Base-by-base conservation (phyloP, 1,140 invertebrate species). In the Hylaeus volcanicus region DNA sequence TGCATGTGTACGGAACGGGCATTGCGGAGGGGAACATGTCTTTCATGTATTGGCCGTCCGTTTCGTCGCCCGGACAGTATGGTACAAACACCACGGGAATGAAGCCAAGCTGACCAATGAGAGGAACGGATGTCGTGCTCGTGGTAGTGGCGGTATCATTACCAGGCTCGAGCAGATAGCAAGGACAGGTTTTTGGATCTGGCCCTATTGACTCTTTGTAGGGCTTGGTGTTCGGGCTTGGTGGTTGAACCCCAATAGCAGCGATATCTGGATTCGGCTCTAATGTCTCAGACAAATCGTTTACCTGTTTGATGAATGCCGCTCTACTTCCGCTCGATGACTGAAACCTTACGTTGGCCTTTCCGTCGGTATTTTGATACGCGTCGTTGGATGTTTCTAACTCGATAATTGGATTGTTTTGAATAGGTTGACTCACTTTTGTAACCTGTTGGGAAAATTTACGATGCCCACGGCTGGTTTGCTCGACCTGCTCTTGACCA, bases 21-120 rank as follows among this genome's bases (percentile, higher is more conserved):
- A 94, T 93, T 1, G 94, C 94, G 12, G 93, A 92, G 3, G 95
- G 94, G 89, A 95, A 95, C 70, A 94, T 94, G 60, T 94, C 91
- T 82, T 94, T 92, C 60, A 94, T 93, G 45, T 88, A 92, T 74
- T 93, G 89, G 81, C 92, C 92, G 55, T 93, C 90, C 5, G 89
- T 88, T 5, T 86, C 81, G 66, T 43, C 93, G 41, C 94, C 94
- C 1, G 94, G 94, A 85, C 95, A 95, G 83, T 93, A 94, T 1
- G 95, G 95, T 68, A 95, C 93, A 81, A 95, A 95, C 3, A 95
- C 91, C 8, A 95, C 94, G 4, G 95, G 95, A 48, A 95, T 92
- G 82, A 94, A 95, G 61, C 94, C 95, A 48, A 95, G 74, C 74
- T 90, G 89, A 76, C 89, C 89, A 64, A 83, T 82, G 12, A 88